Evolutionary conservation across 2,797 vertebrate genomes (phyloP).

Genomic region (Scleropages formosus): DNA sequence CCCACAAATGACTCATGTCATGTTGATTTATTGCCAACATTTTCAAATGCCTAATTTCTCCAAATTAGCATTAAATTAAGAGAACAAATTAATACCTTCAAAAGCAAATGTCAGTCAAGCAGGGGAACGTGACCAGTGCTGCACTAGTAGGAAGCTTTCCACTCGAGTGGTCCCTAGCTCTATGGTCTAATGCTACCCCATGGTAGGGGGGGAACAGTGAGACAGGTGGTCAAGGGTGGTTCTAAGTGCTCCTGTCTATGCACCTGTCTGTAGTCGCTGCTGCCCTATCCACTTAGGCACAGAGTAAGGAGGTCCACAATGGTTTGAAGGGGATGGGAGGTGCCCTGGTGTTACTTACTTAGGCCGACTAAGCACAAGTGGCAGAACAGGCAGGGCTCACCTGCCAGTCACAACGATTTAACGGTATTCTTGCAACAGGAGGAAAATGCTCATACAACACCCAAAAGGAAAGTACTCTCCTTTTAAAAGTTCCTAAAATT

Average conservation of each 20-base stretch:
- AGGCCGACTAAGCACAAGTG: neutral
- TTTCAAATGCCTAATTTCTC: slow-evolving; percentile 26
- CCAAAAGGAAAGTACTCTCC: neutral
- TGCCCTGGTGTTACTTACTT: neutral
- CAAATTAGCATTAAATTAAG: slow-evolving; percentile 23
- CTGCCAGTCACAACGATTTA: neutral
- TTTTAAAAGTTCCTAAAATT: neutral
- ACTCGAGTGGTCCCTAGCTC: neutral
- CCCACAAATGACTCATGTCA: slow-evolving; percentile 14
- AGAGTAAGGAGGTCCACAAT: slow-evolving; percentile 27
- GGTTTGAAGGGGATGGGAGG: neutral
- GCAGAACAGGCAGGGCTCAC: neutral
- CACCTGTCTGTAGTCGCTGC: slow-evolving; percentile 29
- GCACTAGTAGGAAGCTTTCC: neutral
- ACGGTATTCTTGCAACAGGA: neutral
- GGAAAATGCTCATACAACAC: neutral
- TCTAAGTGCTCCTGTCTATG: slow-evolving; percentile 20
- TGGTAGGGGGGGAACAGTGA: neutral
- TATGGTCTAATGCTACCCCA: neutral
- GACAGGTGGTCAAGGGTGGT: neutral
- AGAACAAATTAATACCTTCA: slow-evolving; percentile 26
- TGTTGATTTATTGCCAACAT: slow-evolving; percentile 15
- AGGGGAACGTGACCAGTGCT: neutral
- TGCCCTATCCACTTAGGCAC: slow-evolving; percentile 16
- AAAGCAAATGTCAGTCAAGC: slow-evolving; percentile 21